A percentile compares a stretch with the other conserved stretches of the same genome.
phyloP scores from a whole-genome alignment of 1,140 invertebrate genomes.

The Octopus bimaculoides region DNA sequence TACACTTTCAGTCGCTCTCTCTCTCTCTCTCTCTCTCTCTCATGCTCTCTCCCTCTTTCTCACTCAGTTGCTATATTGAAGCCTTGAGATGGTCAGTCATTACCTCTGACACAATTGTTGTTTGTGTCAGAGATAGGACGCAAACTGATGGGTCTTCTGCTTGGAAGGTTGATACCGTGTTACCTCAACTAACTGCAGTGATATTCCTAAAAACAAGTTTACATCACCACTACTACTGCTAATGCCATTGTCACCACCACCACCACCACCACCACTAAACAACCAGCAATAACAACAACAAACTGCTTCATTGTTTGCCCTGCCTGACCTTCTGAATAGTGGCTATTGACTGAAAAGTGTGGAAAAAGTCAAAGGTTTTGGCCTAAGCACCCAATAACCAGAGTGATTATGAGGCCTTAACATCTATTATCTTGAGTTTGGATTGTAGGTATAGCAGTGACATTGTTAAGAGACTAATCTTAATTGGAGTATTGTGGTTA shows the following conservation, averaged over 20 bases:
- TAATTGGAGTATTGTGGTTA: no score
- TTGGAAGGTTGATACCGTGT: no score
- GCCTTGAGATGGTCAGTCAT: no score
- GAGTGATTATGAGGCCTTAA: constrained; percentile 27
- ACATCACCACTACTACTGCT: background rate
- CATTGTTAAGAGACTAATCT: no score
- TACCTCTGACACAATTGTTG: no score
- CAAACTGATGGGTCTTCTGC: no score
- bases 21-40: no score
- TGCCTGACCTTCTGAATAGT: constrained; percentile 32
- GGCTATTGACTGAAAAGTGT: constrained; percentile 41
- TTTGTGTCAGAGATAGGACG: no score
- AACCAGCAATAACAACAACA: background rate
- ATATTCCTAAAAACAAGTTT: background rate
- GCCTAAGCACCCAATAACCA: constrained; percentile 22
- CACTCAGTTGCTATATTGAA: no score
- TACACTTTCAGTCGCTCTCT: no score
- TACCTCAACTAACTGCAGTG: no score
- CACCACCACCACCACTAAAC: background rate
- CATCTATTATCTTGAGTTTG: constrained; percentile 31
- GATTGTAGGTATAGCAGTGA: background rate
- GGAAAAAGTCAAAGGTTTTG: constrained; percentile 40
- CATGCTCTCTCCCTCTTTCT: no score
- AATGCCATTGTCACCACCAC: background rate
- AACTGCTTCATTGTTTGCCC: constrained; percentile 11